Evolutionary conservation across 2,113 vertebrate genomes (phyloP).

Genomic region (Synchiropus splendidus): DNA sequence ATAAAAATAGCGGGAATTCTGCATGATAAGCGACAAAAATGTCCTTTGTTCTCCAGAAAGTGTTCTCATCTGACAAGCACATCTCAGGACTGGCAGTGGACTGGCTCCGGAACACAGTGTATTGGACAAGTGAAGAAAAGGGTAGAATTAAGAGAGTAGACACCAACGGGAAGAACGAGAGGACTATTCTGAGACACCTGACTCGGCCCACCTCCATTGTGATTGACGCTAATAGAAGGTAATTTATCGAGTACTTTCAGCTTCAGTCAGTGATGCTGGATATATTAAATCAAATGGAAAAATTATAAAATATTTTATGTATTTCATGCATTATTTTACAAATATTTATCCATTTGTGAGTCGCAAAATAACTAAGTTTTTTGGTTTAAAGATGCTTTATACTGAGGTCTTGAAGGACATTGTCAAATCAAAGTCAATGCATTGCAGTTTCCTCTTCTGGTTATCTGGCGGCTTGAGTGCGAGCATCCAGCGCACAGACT

Average conservation of each 20-base stretch:
- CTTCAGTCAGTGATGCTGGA: too few relatives aligned
- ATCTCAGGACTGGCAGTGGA: slow-evolving; percentile 83
- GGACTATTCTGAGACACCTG: slow-evolving; percentile 66
- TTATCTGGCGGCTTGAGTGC: slow-evolving; percentile 65
- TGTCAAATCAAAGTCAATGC: too few relatives aligned
- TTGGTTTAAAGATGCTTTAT: too few relatives aligned
- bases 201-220: slow-evolving; percentile 66
- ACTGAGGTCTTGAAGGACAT: too few relatives aligned
- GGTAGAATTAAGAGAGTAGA: slow-evolving; percentile 76
- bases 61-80: slow-evolving; percentile 72
- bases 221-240: slow-evolving; percentile 81
- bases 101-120: slow-evolving; percentile 76
- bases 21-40: neutral
- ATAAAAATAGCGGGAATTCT: neutral
- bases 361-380: too few relatives aligned
- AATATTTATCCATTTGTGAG: too few relatives aligned
- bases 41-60: slow-evolving; percentile 64
- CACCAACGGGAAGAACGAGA: slow-evolving; percentile 69
- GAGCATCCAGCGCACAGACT: slow-evolving; percentile 65
- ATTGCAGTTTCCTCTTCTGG: slow-evolving; percentile 85
- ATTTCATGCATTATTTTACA: too few relatives aligned
- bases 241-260: slow-evolving; percentile 40
- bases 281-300: too few relatives aligned
- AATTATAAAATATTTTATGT: too few relatives aligned
- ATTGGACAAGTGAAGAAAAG: slow-evolving; percentile 76